A percentile compares a stretch with the other conserved stretches of the same genome.
Evolutionary conservation across 2,113 vertebrate genomes (phyloP).

Genomic region (Monarcha castaneiventris): DNA sequence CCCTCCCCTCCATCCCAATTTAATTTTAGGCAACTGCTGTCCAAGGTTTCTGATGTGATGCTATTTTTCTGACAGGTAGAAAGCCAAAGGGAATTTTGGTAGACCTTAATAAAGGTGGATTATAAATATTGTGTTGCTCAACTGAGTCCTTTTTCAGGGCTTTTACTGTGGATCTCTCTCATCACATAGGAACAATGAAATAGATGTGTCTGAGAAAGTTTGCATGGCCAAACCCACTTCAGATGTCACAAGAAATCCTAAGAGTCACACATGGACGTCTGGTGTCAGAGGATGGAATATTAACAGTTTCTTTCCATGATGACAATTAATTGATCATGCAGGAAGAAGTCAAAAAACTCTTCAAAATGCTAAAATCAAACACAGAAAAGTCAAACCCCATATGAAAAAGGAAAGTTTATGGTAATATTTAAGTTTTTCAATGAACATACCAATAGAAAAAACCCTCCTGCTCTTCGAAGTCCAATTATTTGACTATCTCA

Average conservation of each 20-base stretch:
- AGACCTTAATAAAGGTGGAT: neutral
- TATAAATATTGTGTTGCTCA: neutral
- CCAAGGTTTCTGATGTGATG: neutral
- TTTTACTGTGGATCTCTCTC: neutral
- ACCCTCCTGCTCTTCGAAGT: neutral
- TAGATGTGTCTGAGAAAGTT: neutral
- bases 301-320: neutral
- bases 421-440: neutral
- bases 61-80: neutral
- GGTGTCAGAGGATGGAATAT: neutral
- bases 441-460: neutral
- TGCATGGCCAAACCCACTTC: neutral
- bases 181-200: neutral
- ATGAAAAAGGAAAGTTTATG: neutral
- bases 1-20: fast-evolving
- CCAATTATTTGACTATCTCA: neutral
- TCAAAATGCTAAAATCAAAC: neutral
- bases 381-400: neutral
- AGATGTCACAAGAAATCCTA: neutral
- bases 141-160: neutral
- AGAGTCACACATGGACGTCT: neutral
- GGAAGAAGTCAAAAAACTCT: neutral
- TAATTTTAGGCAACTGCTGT: neutral
- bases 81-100: neutral
- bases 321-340: neutral